Base-by-base conservation (phyloP, 2,888 invertebrate species). In the Linyphia triangularis region DNA sequence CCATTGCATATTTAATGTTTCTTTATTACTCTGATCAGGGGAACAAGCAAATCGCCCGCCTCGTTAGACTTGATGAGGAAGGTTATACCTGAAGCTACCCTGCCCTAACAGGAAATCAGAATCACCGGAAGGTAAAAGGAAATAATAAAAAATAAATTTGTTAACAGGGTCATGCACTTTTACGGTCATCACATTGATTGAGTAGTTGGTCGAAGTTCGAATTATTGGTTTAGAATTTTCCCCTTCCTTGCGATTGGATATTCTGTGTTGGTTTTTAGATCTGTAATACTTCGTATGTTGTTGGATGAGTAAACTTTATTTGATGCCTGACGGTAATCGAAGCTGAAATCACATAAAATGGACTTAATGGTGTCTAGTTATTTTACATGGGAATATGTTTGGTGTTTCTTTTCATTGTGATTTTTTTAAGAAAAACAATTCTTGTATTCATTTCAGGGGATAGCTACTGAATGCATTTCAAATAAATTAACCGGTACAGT, bases 81-180 rank as follows among this genome's bases (percentile, higher is more conserved):
- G 7, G 26, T 16, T 69, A 22, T 19, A n/a, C n/a, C n/a, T n/a
- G n/a, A n/a, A n/a, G n/a, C 78, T 43, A 69, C 69, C 69, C 81
- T 26, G 26, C 72, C 82, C 63, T 67, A 82, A 61, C 82, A 82
- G 82, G 82, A 82, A 61, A 82, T 59, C 37, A 43, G 51, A 67
- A 79, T 67, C 72, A 82, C 82, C 28, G 43, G 22, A 19, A 79
- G 70, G 70, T 16, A 6, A 16, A 33, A 22, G 57, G 30, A 33
- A 57, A 26, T 16, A 51, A 51, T 16, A 51, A 51, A n/a, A 16
- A 51, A 51, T 5, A 51, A 51, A 51, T 37, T 59, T 33, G 37
- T 37, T 70, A 61, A 63, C 72, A 72, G 82, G 82, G 82, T 82
- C 82, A 82, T 82, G 82, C 82, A 82, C 82, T 72, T 82, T 26